These are phyloP conservation scores for Ypsolopha scabrella DNA, from an alignment of 2,888 invertebrate species.

Conservation along the genomic window DNA sequence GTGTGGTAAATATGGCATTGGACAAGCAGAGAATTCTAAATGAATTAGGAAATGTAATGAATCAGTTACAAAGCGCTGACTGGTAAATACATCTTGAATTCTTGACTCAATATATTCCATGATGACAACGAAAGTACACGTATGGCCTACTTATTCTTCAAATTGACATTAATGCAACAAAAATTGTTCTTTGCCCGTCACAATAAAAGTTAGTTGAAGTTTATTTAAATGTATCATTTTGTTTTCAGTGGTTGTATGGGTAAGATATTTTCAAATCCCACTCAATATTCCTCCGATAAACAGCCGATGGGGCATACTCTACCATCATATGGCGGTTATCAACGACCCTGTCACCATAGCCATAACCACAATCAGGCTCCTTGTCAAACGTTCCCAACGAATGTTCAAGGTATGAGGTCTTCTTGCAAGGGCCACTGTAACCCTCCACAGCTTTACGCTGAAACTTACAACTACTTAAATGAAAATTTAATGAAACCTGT, in stretches of 20 bases:
- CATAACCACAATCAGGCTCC: conserved; percentile 18
- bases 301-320: conserved; percentile 16
- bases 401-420: neutral
- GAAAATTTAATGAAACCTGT: conserved; percentile 51
- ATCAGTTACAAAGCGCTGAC: conserved; percentile 54
- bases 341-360: conserved; percentile 27
- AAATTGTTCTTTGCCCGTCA: no score
- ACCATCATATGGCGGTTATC: conserved; percentile 25
- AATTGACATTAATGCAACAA: no score
- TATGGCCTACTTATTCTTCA: no score
- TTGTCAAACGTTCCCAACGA: conserved; percentile 1
- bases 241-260: conserved; percentile 57
- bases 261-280: conserved; percentile 41
- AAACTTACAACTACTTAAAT: conserved; percentile 49
- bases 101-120: no score
- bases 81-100: conserved; percentile 34
- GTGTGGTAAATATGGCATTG: conserved; percentile 33
- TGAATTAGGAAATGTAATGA: conserved; percentile 58
- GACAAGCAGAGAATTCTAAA: conserved; percentile 52
- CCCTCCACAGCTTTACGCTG: conserved; percentile 41
- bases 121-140: no score
- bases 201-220: no score
- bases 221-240: conserved; percentile 1
- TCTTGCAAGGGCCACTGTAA: conserved; percentile 38
- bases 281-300: conserved; percentile 9